phyloP scores from a whole-genome alignment of 2,113 vertebrate genomes.

The Eulemur rufifrons region DNA sequence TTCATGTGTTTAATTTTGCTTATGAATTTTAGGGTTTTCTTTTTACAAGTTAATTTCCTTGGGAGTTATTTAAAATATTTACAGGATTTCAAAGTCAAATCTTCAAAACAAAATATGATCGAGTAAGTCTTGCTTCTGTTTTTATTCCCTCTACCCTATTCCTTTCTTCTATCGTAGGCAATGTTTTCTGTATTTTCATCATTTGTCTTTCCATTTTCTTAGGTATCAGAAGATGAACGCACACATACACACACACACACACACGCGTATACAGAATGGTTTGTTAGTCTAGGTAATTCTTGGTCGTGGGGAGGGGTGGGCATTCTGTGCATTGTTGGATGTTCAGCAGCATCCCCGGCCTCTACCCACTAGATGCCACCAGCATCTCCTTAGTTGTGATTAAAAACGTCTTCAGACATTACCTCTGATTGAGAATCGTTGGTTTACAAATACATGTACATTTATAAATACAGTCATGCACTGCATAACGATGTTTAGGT shows the following conservation, averaged over 20 bases:
- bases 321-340: not conserved
- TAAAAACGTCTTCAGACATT: not conserved
- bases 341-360: not conserved
- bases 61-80: not conserved
- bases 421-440: not conserved
- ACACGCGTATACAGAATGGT: not conserved
- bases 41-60: slow-evolving; percentile 8
- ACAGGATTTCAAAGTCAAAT: not conserved
- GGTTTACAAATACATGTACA: not conserved
- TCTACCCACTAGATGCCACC: not conserved
- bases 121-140: not conserved
- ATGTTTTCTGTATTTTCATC: not conserved
- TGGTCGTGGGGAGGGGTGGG: not conserved
- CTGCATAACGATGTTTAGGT: no score
- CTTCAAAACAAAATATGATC: not conserved
- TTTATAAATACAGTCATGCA: not conserved
- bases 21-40: not conserved
- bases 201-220: not conserved
- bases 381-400: not conserved
- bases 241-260: no score
- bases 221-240: not conserved
- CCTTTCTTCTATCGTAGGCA: not conserved
- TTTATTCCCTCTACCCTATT: not conserved
- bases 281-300: not conserved
- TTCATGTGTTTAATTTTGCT: not conserved